Conservation (phyloP, 2,888 invertebrate genomes). For the Lycia hirtaria region DNA sequence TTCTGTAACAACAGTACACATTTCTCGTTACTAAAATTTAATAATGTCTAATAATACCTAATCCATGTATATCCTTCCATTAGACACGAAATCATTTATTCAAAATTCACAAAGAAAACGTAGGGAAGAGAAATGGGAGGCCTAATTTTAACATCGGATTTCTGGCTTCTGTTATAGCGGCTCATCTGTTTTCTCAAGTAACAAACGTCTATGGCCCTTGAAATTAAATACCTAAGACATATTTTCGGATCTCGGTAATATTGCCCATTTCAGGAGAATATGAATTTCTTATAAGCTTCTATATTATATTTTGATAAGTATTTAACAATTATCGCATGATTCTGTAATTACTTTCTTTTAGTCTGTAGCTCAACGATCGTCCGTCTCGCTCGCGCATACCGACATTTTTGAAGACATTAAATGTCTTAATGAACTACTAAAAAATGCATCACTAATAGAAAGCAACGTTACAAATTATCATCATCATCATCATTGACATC, state of each 20-base stretch:
- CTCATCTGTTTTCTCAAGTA: constrained; percentile 9
- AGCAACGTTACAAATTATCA: no score
- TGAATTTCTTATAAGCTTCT: not conserved
- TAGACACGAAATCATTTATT: not conserved
- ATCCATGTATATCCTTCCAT: not conserved
- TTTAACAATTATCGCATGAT: no score
- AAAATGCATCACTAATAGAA: no score
- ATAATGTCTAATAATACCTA: not conserved
- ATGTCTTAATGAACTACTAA: no score
- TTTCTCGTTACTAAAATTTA: not conserved
- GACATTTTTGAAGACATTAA: no score
- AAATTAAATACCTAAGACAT: constrained; percentile 1
- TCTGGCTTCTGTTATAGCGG: constrained; percentile 2
- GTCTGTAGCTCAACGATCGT: no score
- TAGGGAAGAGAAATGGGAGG: constrained; percentile 10
- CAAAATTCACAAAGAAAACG: not conserved
- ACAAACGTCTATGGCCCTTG: not conserved
- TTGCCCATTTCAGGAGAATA: not conserved
- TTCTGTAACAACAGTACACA: not conserved
- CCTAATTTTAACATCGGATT: constrained; percentile 8
- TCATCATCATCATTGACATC: no score
- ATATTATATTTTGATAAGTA: no score
- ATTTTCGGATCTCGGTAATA: not conserved
- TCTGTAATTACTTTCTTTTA: no score
- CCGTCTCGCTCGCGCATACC: no score